Conservation (phyloP, 2,888 invertebrate genomes). For the Hydroisotoma schaefferi region DNA sequence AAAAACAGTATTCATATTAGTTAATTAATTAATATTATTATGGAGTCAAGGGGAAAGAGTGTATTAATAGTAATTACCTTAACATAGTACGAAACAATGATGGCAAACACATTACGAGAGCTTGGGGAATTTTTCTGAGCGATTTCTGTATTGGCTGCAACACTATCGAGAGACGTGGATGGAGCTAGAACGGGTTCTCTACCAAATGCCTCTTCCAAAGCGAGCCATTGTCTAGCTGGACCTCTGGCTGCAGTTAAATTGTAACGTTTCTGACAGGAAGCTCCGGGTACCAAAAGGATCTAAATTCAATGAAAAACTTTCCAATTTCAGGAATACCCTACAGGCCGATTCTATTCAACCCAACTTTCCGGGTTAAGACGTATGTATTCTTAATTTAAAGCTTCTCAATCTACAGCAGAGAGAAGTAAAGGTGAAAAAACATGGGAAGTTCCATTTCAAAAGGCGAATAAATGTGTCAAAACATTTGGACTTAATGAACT, state of each 20-base stretch:
- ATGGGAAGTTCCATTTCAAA: too few relatives aligned
- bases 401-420: too few relatives aligned
- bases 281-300: conserved; percentile 47
- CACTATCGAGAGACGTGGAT: conserved; percentile 41
- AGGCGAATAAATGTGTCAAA: neutral
- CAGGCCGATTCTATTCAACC: too few relatives aligned
- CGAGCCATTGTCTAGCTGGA: conserved; percentile 47
- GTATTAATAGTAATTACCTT: conserved; percentile 59
- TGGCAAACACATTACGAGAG: conserved; percentile 71
- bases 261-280: conserved; percentile 45
- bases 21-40: too few relatives aligned
- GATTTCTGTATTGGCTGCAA: conserved; percentile 21
- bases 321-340: too few relatives aligned
- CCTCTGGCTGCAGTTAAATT: conserved; percentile 41
- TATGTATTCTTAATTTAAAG: too few relatives aligned
- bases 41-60: neutral
- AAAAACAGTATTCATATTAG: conserved; percentile 7
- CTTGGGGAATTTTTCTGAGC: conserved; percentile 30
- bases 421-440: too few relatives aligned
- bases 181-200: conserved; percentile 52
- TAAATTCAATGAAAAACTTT: too few relatives aligned
- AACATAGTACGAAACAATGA: conserved; percentile 86
- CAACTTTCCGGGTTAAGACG: too few relatives aligned
- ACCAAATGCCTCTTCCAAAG: conserved; percentile 53
- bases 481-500: neutral